These are phyloP conservation scores for Thinocorus orbignyianus DNA, from an alignment of 2,113 vertebrate genomes.

Conservation along the genomic window DNA sequence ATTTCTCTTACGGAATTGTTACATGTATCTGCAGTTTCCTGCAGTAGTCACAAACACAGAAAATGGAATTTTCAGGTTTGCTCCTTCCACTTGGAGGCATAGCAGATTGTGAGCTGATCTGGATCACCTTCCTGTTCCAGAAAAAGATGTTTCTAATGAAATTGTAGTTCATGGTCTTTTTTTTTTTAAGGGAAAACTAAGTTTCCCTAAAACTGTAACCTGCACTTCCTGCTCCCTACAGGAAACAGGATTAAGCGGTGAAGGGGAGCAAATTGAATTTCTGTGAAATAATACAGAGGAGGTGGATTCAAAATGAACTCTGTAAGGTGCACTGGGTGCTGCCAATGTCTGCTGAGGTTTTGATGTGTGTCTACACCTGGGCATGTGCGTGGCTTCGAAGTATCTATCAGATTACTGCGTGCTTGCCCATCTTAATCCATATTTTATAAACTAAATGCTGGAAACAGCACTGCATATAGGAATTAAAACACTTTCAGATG, in stretches of 20 bases:
- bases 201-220: not conserved
- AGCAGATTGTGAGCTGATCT: not conserved
- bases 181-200: not conserved
- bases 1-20: not conserved
- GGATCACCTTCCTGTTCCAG: not conserved
- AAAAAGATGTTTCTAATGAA: slow-evolving; percentile 43
- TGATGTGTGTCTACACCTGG: not conserved
- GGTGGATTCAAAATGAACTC: not conserved
- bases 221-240: slow-evolving; percentile 13
- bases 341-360: not conserved
- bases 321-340: not conserved
- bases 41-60: not conserved
- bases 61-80: slow-evolving; percentile 9
- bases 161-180: not conserved
- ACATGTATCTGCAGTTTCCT: not conserved
- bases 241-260: not conserved
- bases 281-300: not conserved
- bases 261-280: slow-evolving; percentile 19
- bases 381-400: not conserved
- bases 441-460: not conserved
- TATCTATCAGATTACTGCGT: not conserved
- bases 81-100: not conserved
- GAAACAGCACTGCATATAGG: not conserved
- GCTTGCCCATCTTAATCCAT: not conserved
- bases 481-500: slow-evolving; percentile 61